A percentile compares a stretch with the other conserved stretches of the same genome.
Conservation (phyloP, 2,113 vertebrate genomes). For the Pseudopodoces humilis region DNA sequence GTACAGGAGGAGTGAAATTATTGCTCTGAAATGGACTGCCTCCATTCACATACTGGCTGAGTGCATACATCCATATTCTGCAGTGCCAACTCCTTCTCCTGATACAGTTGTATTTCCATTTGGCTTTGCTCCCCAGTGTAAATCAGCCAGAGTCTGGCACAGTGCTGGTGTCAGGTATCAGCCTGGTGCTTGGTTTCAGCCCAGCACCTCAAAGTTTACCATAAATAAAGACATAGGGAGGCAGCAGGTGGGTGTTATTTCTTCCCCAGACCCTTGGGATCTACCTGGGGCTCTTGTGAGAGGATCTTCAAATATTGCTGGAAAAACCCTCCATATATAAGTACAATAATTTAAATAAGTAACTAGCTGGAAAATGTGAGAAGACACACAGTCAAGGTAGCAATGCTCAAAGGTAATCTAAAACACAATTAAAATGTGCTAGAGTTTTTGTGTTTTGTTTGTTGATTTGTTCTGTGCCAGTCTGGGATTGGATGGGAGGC, state of each 20-base stretch:
- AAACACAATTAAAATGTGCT: not conserved
- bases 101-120: not conserved
- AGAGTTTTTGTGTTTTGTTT: not conserved
- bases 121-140: not conserved
- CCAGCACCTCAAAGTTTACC: not conserved
- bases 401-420: not conserved
- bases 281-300: not conserved
- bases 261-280: not conserved
- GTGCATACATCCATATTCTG: not conserved
- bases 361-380: not conserved
- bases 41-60: not conserved
- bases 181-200: not conserved
- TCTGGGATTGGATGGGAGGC: not conserved
- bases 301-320: not conserved
- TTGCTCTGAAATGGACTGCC: not conserved
- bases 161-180: not conserved
- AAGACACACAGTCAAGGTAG: not conserved
- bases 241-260: not conserved
- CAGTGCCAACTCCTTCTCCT: not conserved
- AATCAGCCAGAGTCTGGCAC: not conserved
- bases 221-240: slow-evolving; percentile 5
- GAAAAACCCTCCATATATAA: not conserved
- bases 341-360: not conserved
- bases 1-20: not conserved
- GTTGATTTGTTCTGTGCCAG: not conserved